Base-by-base conservation (phyloP, 2,113 vertebrate species). In the Microtus montanus region DNA sequence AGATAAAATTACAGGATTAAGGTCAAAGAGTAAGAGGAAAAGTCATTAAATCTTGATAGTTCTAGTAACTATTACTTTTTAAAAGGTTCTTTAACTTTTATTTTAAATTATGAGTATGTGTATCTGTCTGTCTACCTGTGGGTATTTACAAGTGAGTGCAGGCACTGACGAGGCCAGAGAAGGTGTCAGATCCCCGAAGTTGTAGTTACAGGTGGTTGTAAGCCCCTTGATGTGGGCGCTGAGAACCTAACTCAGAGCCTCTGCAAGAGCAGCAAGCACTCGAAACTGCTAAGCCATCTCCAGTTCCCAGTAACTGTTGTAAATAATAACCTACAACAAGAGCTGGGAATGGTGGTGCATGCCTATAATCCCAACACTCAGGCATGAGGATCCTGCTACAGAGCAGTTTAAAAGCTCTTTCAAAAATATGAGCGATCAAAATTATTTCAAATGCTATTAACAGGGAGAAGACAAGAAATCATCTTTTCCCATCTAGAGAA, bases 391-490 rank as follows among this genome's bases (percentile, higher is more conserved):
- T 35, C 10, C 10, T 75, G 54, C 70, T 75, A 75, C 54, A 61
- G 3, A 75, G 38, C 38, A 63, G 13, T 41, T 83, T 38, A 38
- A 82, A 83, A 58, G 22, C 13, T 28, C 5, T 44, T 74, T 14
- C 28, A 75, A 44, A 75, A 71, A 20, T 38, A 22, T 26, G 58
- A 58, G n/a, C 13, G 20, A 11, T 41, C 10, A 95, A 90, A 93
- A 95, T 80, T 90, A 95, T 84, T 92, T 8, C 41, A 90, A 73
- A 80, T 71, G 41, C n/a, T 85, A 47, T 89, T 91, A 96, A 79
- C 89, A 66, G n/a, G n/a, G 13, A 91, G 75, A 95, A 85, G 44
- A 10, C 61, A 80, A 14, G 28, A 93, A 15, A 33, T 20, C 75
- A 35, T 93, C 52, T 86, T 96, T 44, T 82, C 80, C 66, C 52